Conservation (phyloP, 2,113 vertebrate genomes). For the Salvelinus alpinus region DNA sequence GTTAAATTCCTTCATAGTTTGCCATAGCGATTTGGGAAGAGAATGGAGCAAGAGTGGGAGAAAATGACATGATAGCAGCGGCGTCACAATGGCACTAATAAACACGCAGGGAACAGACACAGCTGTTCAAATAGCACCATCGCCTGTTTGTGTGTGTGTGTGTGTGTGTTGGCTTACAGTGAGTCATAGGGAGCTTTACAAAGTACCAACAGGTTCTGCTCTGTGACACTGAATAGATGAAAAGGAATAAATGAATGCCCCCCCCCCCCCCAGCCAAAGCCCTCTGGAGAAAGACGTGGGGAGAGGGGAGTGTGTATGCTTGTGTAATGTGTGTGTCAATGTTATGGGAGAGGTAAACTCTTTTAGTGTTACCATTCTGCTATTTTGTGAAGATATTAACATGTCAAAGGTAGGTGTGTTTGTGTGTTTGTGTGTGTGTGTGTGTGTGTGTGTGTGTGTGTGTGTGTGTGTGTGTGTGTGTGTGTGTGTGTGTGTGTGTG, state of each 20-base stretch:
- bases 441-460: too few relatives aligned
- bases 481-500: too few relatives aligned
- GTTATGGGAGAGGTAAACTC: conserved; percentile 26
- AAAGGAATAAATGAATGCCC: conserved; percentile 77
- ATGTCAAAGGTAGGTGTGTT: too few relatives aligned
- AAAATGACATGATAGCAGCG: conserved; percentile 76
- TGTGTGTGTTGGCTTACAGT: conserved; percentile 73
- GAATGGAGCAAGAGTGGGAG: conserved; percentile 46
- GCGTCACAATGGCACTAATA: conserved; percentile 83
- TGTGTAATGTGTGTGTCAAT: conserved; percentile 22
- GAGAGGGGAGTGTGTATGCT: conserved; percentile 22
- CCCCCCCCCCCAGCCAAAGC: conserved; percentile 50
- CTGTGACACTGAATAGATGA: conserved; percentile 85
- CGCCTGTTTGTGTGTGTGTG: conserved; percentile 17
- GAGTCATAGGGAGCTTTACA: conserved; percentile 85
- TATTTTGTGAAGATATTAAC: too few relatives aligned
- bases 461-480: too few relatives aligned
- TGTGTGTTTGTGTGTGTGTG: too few relatives aligned
- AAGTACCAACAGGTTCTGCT: conserved; percentile 83
- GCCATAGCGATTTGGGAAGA: conserved; percentile 85
- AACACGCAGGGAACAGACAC: conserved; percentile 83
- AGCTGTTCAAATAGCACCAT: conserved; percentile 98
- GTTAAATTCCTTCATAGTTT: conserved; percentile 85
- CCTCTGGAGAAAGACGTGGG: conserved; percentile 39
- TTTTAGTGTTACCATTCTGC: neutral